Percentiles rank a stretch among this genome's conserved stretches.
Evolutionary conservation across 2,888 invertebrate genomes (phyloP).

Genomic region (Archaeoteleia sp.): DNA sequence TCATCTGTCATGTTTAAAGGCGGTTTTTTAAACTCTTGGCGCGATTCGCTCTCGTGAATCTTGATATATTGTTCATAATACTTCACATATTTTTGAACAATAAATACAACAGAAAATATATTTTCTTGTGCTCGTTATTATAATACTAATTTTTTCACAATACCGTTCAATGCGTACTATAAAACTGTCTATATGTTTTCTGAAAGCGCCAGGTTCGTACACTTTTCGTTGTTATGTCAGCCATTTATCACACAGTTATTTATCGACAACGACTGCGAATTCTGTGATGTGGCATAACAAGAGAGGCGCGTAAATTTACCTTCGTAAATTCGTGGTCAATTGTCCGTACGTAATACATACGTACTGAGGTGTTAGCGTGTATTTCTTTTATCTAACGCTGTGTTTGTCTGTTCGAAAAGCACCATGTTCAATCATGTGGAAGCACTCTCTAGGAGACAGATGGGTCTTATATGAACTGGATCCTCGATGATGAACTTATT

Average conservation of each 20-base stretch:
- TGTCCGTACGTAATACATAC: constrained; percentile 72
- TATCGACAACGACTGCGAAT: constrained; percentile 41
- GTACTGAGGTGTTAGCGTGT: constrained; percentile 59
- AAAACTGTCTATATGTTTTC: no score
- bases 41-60: no score
- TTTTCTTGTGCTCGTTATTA: no score
- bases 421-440: constrained; percentile 66
- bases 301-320: constrained; percentile 68
- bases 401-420: constrained; percentile 57
- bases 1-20: no score
- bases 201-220: no score
- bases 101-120: no score
- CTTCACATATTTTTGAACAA: no score
- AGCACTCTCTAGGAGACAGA: constrained; percentile 69
- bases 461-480: constrained; percentile 73
- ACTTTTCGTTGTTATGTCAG: constrained; percentile 12
- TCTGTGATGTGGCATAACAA: constrained; percentile 64
- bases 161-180: no score
- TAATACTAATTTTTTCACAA: no score
- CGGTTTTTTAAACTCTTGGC: no score
- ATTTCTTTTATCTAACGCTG: constrained; percentile 58
- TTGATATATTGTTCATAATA: no score
- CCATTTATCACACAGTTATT: constrained; percentile 39
- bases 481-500: constrained; percentile 68
- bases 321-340: constrained; percentile 72